Evolutionary conservation across 2,113 vertebrate species (phyloP).

Genomic region (Synchiropus splendidus): DNA sequence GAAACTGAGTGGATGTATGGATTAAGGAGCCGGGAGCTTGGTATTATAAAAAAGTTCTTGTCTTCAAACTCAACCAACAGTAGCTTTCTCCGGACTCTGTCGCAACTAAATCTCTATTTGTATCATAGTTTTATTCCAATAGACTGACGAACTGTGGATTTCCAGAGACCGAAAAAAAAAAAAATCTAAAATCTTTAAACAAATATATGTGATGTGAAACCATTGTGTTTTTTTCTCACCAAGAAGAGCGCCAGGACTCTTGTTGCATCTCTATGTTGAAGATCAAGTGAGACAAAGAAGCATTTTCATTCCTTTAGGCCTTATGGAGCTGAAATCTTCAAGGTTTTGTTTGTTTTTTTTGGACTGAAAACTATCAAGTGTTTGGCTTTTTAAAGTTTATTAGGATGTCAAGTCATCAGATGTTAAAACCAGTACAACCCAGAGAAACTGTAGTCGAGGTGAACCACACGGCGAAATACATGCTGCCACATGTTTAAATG

Average conservation of each 20-base stretch:
- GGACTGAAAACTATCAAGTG: conserved; percentile 36
- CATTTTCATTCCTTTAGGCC: conserved; percentile 58
- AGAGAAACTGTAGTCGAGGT: conserved; percentile 36
- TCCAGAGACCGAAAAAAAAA: conserved; percentile 12
- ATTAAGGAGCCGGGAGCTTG: conserved; percentile 24
- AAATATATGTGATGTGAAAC: conserved; percentile 54
- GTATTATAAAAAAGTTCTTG: conserved; percentile 36
- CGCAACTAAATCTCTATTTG: conserved; percentile 52
- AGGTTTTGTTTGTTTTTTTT: conserved; percentile 27
- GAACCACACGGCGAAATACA: conserved; percentile 35
- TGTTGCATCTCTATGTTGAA: conserved; percentile 56
- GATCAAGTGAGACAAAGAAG: conserved; percentile 45
- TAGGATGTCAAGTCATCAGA: conserved; percentile 40
- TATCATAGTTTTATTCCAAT: conserved; percentile 56
- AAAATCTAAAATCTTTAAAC: conserved; percentile 27
- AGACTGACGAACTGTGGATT: conserved; percentile 48
- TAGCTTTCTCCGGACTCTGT: conserved; percentile 43
- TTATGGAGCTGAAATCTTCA: conserved; percentile 36
- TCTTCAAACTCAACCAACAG: conserved; percentile 39
- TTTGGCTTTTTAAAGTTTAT: conserved; percentile 44
- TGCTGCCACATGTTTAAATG: conserved; percentile 54
- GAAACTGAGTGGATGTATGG: conserved; percentile 14
- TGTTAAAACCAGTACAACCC: conserved; percentile 1
- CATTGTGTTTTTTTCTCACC: conserved; percentile 48
- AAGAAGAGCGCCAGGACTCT: conserved; percentile 42